Conservation (phyloP, 2,113 vertebrate genomes). For the Turnix velox region DNA sequence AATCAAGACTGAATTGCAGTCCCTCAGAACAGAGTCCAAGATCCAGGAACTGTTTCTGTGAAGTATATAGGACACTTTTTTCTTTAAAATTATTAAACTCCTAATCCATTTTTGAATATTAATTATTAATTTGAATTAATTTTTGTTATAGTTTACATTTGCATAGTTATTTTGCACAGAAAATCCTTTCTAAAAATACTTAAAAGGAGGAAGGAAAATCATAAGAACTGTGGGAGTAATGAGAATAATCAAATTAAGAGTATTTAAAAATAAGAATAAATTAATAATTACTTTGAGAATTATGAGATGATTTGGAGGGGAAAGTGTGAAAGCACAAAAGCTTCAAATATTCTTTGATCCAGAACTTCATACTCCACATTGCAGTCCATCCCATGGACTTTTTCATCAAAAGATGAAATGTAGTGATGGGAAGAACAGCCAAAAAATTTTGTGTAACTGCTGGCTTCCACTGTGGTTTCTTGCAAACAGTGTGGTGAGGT, state of each 20-base stretch:
- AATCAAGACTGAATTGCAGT: background rate
- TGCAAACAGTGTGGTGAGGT: rapidly evolving
- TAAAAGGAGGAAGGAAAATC: background rate
- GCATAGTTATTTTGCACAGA: background rate
- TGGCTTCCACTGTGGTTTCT: background rate
- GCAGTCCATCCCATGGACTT: background rate
- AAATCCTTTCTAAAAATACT: constrained; percentile 29
- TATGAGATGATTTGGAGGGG: background rate
- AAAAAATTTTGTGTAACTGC: background rate
- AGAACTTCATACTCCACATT: background rate
- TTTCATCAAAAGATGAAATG: background rate
- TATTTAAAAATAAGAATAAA: background rate
- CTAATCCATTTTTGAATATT: constrained; percentile 12
- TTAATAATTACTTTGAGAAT: background rate
- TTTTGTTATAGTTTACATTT: constrained; percentile 9
- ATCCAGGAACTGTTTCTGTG: background rate
- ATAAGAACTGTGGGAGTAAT: background rate
- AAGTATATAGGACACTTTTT: background rate
- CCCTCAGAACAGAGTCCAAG: background rate
- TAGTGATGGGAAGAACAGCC: background rate
- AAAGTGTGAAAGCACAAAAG: background rate
- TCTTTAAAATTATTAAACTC: background rate
- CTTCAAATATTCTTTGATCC: background rate
- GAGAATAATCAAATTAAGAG: constrained; percentile 13
- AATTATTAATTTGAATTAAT: constrained; percentile 19